Conservation (phyloP, 2,888 invertebrate genomes). For the Caenorhabditis macrosperma region DNA sequence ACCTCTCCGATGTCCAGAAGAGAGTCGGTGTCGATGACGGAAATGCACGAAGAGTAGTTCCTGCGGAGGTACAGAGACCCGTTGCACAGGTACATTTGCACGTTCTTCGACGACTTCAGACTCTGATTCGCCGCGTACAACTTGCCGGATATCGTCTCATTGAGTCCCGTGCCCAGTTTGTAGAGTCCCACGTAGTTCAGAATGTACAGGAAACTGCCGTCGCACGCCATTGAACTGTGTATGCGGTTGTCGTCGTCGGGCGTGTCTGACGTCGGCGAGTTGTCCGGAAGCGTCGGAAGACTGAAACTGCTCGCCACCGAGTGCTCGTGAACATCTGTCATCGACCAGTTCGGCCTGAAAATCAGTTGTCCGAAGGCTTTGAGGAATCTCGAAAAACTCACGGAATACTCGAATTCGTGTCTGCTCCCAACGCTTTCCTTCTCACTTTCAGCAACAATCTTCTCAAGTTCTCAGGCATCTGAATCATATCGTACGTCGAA, state of each 20-base stretch:
- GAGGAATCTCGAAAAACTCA: slow-evolving; percentile 13
- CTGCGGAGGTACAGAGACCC: slow-evolving; percentile 77
- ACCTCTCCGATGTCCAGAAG: slow-evolving; percentile 69
- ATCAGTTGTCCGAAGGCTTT: background rate
- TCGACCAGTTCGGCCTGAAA: slow-evolving; percentile 64
- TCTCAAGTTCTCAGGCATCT: slow-evolving; percentile 74
- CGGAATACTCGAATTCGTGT: slow-evolving; percentile 2
- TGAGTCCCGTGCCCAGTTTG: slow-evolving; percentile 95
- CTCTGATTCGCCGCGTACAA: slow-evolving; percentile 88
- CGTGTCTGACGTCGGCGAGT: slow-evolving; percentile 63
- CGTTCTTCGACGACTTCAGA: slow-evolving; percentile 83
- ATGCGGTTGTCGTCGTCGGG: slow-evolving; percentile 70
- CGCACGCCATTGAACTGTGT: slow-evolving; percentile 84
- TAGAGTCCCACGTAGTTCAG: slow-evolving; percentile 88
- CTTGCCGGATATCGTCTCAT: slow-evolving; percentile 93
- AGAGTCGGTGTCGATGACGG: slow-evolving; percentile 77
- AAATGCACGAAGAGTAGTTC: slow-evolving; percentile 76
- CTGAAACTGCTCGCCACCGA: slow-evolving; percentile 62
- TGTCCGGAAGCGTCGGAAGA: slow-evolving; percentile 63
- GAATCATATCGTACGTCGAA: slow-evolving; percentile 64
- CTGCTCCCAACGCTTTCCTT: slow-evolving; percentile 53
- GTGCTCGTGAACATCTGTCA: slow-evolving; percentile 59
- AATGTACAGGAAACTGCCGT: slow-evolving; percentile 86
- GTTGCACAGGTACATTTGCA: slow-evolving; percentile 75
- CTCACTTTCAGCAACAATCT: slow-evolving; percentile 71